Conservation (phyloP, 2,113 vertebrate species). For the Dipodomys spectabilis region DNA sequence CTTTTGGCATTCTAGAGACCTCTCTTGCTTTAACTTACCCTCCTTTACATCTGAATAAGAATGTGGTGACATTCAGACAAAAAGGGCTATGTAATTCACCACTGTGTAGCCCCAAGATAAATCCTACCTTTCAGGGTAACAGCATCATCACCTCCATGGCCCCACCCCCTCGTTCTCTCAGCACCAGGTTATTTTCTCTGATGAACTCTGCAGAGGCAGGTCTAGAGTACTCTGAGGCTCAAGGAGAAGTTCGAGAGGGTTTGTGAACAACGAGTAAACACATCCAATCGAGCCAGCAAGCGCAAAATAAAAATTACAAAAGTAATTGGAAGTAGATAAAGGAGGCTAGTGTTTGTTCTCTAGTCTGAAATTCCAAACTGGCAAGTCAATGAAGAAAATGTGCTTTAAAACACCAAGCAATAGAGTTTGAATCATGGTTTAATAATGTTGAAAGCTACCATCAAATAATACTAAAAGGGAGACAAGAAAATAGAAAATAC, state of each 20-base stretch:
- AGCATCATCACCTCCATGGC: neutral
- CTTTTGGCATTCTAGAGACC: neutral
- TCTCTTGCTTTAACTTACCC: neutral
- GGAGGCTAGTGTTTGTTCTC: neutral
- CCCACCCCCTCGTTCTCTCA: neutral
- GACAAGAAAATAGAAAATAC: neutral
- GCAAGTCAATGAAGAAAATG: neutral
- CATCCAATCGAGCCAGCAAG: neutral
- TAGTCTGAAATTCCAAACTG: neutral
- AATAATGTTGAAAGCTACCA: slow-evolving; percentile 23
- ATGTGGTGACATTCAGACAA: neutral
- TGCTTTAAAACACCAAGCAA: neutral
- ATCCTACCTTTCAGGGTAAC: neutral
- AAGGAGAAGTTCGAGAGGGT: neutral
- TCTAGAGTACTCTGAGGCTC: neutral
- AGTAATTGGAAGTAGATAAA: slow-evolving; percentile 2
- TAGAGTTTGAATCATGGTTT: neutral
- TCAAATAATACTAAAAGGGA: neutral
- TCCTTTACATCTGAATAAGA: neutral
- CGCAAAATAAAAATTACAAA: neutral
- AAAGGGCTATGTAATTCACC: no score
- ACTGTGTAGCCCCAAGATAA: neutral
- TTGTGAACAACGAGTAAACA: neutral
- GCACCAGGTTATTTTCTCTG: neutral
- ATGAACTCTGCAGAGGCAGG: neutral